Evolutionary conservation across 2,888 invertebrate genomes (phyloP).

Genomic region (Tanypteryx hageni): DNA sequence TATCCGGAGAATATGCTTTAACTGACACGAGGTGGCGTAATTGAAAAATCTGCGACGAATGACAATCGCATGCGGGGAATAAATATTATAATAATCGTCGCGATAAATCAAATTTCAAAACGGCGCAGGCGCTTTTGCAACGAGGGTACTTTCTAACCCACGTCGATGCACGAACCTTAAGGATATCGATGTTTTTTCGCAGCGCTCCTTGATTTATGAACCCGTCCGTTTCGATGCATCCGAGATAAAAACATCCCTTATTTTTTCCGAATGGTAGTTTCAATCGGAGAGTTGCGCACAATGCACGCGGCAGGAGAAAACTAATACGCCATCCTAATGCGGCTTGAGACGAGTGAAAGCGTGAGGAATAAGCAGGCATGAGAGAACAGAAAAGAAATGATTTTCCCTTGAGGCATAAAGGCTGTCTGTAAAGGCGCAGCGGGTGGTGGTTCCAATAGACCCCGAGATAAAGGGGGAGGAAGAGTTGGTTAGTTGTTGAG

Average conservation of each 20-base stretch:
- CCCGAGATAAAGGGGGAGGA: constrained; percentile 50
- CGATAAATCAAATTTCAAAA: not conserved
- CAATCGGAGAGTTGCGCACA: not conserved
- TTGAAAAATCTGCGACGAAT: not conserved
- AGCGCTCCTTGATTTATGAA: not conserved
- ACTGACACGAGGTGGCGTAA: not conserved
- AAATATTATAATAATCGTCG: not conserved
- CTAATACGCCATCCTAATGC: not conserved
- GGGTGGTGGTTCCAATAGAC: constrained; percentile 5
- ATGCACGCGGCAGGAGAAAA: not conserved
- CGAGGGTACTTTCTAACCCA: not conserved
- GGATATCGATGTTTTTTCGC: not conserved
- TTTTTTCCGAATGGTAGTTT: not conserved
- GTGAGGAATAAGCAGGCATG: not conserved
- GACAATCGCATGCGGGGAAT: not conserved
- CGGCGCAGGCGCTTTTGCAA: not conserved
- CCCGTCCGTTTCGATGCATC: not conserved
- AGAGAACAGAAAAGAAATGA: not conserved
- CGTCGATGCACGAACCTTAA: not conserved
- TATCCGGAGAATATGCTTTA: not conserved
- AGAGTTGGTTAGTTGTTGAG: constrained; percentile 64
- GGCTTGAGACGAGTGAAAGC: not conserved
- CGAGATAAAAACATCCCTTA: not conserved
- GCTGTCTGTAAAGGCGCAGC: not conserved
- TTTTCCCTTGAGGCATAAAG: not conserved